phyloP scores from a whole-genome alignment of 1,140 invertebrate genomes.

The Telenomus remus region DNA sequence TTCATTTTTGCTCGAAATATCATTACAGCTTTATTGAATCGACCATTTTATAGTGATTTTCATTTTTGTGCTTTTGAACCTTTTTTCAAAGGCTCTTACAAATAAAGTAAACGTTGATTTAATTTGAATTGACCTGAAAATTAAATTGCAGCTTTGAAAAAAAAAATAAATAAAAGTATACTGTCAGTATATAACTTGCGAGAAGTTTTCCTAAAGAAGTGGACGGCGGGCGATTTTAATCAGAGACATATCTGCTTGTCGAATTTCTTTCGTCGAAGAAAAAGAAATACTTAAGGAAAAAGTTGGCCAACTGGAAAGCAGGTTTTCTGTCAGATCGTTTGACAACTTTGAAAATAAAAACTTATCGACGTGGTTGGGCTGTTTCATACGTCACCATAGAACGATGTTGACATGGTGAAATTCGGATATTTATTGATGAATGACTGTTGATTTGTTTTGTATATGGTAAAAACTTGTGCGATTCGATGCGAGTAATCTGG shows the following conservation, averaged over 20 bases:
- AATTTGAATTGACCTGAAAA: slow-evolving; percentile 12
- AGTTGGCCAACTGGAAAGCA: slow-evolving; percentile 32
- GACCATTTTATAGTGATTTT: too few relatives aligned
- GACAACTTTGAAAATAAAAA: slow-evolving; percentile 38
- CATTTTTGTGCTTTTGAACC: too few relatives aligned
- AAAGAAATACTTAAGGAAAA: slow-evolving; percentile 25
- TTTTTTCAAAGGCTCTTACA: too few relatives aligned
- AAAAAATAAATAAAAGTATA: slow-evolving; percentile 4
- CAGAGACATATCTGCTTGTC: slow-evolving; percentile 27
- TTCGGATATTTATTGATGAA: slow-evolving; percentile 17
- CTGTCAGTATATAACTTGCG: slow-evolving; percentile 14
- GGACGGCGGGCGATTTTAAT: slow-evolving; percentile 3
- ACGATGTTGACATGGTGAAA: slow-evolving; percentile 18
- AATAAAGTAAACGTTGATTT: slow-evolving; percentile 24
- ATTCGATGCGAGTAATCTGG: too few relatives aligned
- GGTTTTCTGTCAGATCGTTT: slow-evolving; percentile 22
- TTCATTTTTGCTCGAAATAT: too few relatives aligned
- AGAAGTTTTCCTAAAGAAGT: slow-evolving; percentile 18
- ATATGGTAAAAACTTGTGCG: not conserved
- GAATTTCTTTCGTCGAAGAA: slow-evolving; percentile 25
- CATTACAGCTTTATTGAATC: too few relatives aligned
- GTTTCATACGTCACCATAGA: slow-evolving; percentile 10
- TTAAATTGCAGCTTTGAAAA: slow-evolving; percentile 10
- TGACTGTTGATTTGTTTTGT: not conserved
- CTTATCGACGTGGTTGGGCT: slow-evolving; percentile 7